Evolutionary conservation across 2,888 invertebrate species (phyloP).

Genomic region (Drosophila diplacantha): DNA sequence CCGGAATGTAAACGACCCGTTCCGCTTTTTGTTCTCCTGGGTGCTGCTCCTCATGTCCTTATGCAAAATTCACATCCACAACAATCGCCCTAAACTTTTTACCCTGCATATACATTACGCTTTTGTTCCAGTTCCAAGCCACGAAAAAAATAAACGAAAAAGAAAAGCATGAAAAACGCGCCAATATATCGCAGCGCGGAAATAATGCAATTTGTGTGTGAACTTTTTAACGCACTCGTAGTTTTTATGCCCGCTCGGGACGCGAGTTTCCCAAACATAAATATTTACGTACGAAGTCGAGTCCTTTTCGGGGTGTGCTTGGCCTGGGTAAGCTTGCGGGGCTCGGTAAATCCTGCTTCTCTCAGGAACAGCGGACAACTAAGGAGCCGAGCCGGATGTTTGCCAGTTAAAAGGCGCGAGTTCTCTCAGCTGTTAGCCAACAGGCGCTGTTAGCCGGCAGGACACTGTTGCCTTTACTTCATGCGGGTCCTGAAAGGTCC

Average conservation of each 20-base stretch:
- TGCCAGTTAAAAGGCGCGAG: slow-evolving; percentile 10
- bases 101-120: slow-evolving; percentile 44
- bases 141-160: slow-evolving; percentile 14
- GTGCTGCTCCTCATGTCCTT: slow-evolving; percentile 41
- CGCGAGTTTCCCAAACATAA: slow-evolving; percentile 60
- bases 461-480: slow-evolving; percentile 8
- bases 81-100: slow-evolving; percentile 52
- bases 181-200: slow-evolving; percentile 59
- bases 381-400: slow-evolving; percentile 16
- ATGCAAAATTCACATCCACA: slow-evolving; percentile 55
- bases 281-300: slow-evolving; percentile 59
- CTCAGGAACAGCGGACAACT: slow-evolving; percentile 33
- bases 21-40: slow-evolving; percentile 29
- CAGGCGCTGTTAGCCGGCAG: slow-evolving; percentile 14
- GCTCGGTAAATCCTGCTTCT: slow-evolving; percentile 17
- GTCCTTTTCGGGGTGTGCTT: background rate
- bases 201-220: slow-evolving; percentile 69
- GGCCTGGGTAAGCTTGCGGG: background rate
- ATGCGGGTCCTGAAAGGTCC: slow-evolving; percentile 1
- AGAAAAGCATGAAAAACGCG: slow-evolving; percentile 49
- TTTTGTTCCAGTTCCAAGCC: slow-evolving; percentile 24
- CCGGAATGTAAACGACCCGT: slow-evolving; percentile 18
- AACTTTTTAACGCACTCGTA: slow-evolving; percentile 65
- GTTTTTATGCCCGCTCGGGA: slow-evolving; percentile 33
- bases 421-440: slow-evolving; percentile 29